Evolutionary conservation across 2,797 vertebrate genomes (phyloP).

Genomic region (Rachycentron canadum): DNA sequence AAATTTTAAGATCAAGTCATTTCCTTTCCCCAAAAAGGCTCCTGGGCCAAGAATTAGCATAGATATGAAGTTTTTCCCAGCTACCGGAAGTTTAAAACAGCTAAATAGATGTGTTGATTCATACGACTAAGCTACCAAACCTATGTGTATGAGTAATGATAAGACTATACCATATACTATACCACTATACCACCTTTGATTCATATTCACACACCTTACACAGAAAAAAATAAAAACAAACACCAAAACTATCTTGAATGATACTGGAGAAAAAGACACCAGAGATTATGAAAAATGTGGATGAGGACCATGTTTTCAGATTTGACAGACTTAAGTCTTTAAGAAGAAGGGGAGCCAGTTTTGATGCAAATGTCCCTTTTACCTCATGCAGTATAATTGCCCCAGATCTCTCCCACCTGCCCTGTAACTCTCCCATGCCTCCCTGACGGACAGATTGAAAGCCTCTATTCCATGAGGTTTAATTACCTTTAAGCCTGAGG

Average conservation of each 20-base stretch:
- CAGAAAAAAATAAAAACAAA: too few species aligned
- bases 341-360: not conserved
- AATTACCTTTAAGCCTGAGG: not conserved
- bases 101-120: slow-evolving; percentile 11
- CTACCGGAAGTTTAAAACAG: slow-evolving; percentile 37
- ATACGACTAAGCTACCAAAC: not conserved
- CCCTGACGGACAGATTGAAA: not conserved
- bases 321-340: too few species aligned
- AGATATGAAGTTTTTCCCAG: slow-evolving; percentile 33
- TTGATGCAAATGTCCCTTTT: not conserved
- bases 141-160: not conserved
- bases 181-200: too few species aligned
- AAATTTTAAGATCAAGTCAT: slow-evolving; percentile 36
- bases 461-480: not conserved
- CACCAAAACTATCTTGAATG: too few species aligned
- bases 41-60: slow-evolving; percentile 36
- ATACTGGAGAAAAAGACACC: too few species aligned
- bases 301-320: too few species aligned
- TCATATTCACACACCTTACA: not conserved
- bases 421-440: not conserved
- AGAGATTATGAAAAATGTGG: not conserved
- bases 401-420: not conserved
- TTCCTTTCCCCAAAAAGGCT: slow-evolving; percentile 32
- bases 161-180: not conserved
- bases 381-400: not conserved